Conservation (phyloP, 2,888 invertebrate species). For the Aplocera efformata region DNA sequence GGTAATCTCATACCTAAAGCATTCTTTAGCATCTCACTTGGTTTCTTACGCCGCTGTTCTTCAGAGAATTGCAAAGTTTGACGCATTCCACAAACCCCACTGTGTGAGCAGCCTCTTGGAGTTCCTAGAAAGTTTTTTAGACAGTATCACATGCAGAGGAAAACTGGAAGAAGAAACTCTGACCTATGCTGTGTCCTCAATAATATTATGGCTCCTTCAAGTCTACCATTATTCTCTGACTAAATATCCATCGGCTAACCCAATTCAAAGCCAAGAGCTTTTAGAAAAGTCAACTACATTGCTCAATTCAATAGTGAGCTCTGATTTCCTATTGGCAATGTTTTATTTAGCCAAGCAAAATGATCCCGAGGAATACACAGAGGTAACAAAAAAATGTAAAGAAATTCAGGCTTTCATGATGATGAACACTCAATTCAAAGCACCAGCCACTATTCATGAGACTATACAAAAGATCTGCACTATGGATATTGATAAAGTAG, state of each 20-base stretch:
- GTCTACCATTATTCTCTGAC: conserved; percentile 81
- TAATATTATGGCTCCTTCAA: conserved; percentile 90
- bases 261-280: conserved; percentile 80
- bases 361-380: conserved; percentile 83
- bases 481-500: conserved; percentile 82
- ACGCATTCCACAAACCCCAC: conserved; percentile 91
- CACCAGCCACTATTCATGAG: conserved; percentile 79
- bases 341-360: conserved; percentile 91
- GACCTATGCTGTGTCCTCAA: conserved; percentile 90
- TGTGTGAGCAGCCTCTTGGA: conserved; percentile 93
- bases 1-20: conserved; percentile 94
- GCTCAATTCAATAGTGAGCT: conserved; percentile 84
- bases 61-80: conserved; percentile 93
- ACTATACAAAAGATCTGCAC: conserved; percentile 81
- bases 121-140: conserved; percentile 87
- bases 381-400: conserved; percentile 87
- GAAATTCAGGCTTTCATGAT: conserved; percentile 84
- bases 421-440: conserved; percentile 79
- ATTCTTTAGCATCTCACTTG: conserved; percentile 93
- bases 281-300: conserved; percentile 85
- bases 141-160: conserved; percentile 84
- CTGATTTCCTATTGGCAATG: conserved; percentile 89
- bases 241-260: conserved; percentile 69
- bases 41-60: conserved; percentile 95
- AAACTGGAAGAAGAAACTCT: conserved; percentile 93